Evolutionary conservation across 1,140 invertebrate species (phyloP).

Genomic region (Drosophila punjabiensis): DNA sequence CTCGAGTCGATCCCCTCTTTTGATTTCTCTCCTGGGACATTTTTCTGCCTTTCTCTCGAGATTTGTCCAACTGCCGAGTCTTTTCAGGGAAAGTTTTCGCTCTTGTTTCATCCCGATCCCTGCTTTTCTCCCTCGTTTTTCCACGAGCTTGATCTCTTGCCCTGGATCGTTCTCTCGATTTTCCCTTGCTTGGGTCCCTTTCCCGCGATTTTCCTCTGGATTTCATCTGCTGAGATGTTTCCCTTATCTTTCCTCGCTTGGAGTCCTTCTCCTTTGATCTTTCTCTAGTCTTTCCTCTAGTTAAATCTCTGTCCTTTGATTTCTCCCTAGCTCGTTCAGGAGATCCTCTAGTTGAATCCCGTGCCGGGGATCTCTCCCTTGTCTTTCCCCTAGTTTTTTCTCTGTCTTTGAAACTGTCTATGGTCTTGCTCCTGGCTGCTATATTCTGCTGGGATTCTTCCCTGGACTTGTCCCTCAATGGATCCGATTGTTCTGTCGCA

Average conservation of each 20-base stretch:
- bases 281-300: background rate
- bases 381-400: background rate
- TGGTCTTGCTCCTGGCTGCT: background rate
- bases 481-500: constrained; percentile 15
- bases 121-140: background rate
- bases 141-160: background rate
- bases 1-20: background rate
- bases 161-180: constrained; percentile 1
- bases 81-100: background rate
- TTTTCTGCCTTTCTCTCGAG: background rate
- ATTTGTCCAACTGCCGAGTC: background rate
- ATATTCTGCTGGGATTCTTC: background rate
- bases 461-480: background rate
- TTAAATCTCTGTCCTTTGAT: constrained; percentile 1
- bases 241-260: background rate
- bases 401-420: background rate
- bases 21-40: background rate
- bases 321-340: background rate
- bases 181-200: background rate
- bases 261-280: background rate
- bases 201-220: background rate
- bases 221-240: background rate
- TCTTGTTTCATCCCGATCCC: background rate
- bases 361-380: background rate
- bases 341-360: constrained; percentile 4